Conservation (phyloP, 1,140 invertebrate genomes). For the Helicoverpa zea region DNA sequence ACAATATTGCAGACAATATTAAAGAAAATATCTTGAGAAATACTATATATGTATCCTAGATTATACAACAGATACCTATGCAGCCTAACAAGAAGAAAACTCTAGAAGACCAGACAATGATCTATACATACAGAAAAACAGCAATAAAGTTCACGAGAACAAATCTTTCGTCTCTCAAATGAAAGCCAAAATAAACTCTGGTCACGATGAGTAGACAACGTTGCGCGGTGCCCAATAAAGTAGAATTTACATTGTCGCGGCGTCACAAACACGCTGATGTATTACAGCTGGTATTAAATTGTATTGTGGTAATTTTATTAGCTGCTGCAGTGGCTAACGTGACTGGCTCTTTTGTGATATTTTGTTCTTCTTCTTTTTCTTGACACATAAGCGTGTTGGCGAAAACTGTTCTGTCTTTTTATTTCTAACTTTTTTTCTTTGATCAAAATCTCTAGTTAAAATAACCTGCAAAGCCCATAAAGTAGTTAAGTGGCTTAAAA, state of each 20-base stretch:
- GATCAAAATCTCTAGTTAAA: too few relatives aligned
- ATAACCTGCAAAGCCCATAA: too few relatives aligned
- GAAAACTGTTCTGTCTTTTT: too few relatives aligned
- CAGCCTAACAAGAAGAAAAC: too few relatives aligned
- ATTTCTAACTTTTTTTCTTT: too few relatives aligned
- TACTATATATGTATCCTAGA: too few relatives aligned
- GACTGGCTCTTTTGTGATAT: conserved; percentile 4
- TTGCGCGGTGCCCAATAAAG: conserved; percentile 18
- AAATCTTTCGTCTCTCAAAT: neutral
- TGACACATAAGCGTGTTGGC: neutral
- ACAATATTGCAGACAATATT: too few relatives aligned
- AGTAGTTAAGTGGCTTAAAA: too few relatives aligned
- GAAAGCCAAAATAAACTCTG: neutral
- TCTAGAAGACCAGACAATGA: too few relatives aligned
- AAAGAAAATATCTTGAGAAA: too few relatives aligned
- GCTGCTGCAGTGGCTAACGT: conserved; percentile 8
- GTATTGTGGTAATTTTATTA: conserved; percentile 20
- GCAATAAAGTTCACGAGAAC: too few relatives aligned
- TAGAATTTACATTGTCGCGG: conserved; percentile 40
- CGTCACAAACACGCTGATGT: conserved; percentile 34
- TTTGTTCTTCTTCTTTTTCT: neutral
- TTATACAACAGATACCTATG: too few relatives aligned
- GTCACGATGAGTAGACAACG: conserved; percentile 34
- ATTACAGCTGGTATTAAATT: conserved; percentile 28
- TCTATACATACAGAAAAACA: neutral